phyloP scores from a whole-genome alignment of 2,797 vertebrate genomes.

The Molossus molossus region DNA sequence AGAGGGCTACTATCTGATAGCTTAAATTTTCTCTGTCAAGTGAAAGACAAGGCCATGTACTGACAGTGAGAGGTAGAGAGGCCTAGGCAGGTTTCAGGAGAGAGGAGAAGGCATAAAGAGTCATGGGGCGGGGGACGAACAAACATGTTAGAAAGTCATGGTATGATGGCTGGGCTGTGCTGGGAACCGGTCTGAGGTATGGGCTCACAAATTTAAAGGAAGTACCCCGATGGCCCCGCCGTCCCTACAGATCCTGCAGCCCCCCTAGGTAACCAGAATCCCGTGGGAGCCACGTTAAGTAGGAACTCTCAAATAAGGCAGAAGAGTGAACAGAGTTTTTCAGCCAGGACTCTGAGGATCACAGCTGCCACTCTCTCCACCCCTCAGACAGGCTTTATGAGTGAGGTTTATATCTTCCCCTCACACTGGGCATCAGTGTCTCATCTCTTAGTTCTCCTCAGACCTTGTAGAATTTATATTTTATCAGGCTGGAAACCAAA shows the following conservation, averaged over 20 bases:
- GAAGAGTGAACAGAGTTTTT: conserved; percentile 13
- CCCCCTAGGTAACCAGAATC: neutral
- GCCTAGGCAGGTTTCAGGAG: neutral
- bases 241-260: neutral
- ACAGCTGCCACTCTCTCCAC: conserved; percentile 17
- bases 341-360: neutral
- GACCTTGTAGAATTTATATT: conserved; percentile 77
- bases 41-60: neutral
- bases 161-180: neutral
- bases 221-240: neutral
- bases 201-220: neutral
- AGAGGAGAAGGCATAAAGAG: neutral
- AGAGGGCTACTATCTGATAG: neutral
- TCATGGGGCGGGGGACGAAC: neutral
- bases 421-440: conserved; percentile 54
- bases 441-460: conserved; percentile 57
- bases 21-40: neutral
- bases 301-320: conserved; percentile 49
- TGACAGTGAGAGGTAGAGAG: neutral
- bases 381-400: neutral
- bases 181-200: too few species aligned
- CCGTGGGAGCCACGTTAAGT: neutral
- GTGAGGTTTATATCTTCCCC: neutral
- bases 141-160: neutral
- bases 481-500: conserved; percentile 76